A percentile compares a stretch with the other conserved stretches of the same genome.
Evolutionary conservation across 2,888 invertebrate species (phyloP).

Genomic region (Caenorhabditis angaria): DNA sequence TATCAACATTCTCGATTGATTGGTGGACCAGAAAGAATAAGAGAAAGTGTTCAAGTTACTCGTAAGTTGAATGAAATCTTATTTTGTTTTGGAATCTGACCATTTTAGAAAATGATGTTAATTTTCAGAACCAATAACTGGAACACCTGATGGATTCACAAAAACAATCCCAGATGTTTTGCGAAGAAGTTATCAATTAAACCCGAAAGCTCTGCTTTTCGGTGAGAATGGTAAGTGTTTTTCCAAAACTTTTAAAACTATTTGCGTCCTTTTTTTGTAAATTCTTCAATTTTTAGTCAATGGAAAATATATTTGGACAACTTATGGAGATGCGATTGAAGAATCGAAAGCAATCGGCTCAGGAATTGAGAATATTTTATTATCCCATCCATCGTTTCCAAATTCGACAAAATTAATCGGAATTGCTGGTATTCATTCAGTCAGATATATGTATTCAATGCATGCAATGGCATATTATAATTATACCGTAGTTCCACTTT

Average conservation of each 20-base stretch:
- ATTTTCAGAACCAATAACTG: slow-evolving; percentile 50
- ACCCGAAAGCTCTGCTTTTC: slow-evolving; percentile 40
- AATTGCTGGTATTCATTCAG: slow-evolving; percentile 52
- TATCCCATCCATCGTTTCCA: slow-evolving; percentile 20
- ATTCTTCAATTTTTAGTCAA: background rate
- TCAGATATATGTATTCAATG: slow-evolving; percentile 54
- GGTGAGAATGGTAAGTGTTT: slow-evolving; percentile 31
- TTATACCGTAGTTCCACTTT: slow-evolving; percentile 91
- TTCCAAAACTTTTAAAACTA: background rate
- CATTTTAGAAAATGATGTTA: background rate
- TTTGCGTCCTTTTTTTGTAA: background rate
- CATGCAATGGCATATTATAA: slow-evolving; percentile 79
- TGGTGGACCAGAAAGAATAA: slow-evolving; percentile 60
- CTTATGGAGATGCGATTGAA: slow-evolving; percentile 43
- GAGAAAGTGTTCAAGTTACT: slow-evolving; percentile 52
- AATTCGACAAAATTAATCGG: slow-evolving; percentile 28
- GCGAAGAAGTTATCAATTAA: slow-evolving; percentile 25
- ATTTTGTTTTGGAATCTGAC: background rate
- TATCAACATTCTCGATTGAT: slow-evolving; percentile 42
- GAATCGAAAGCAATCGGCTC: slow-evolving; percentile 71
- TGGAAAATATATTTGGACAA: slow-evolving; percentile 38
- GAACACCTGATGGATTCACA: slow-evolving; percentile 50
- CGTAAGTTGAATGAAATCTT: slow-evolving; percentile 33
- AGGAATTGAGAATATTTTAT: slow-evolving; percentile 70
- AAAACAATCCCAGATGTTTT: slow-evolving; percentile 54